A percentile compares a stretch with the other conserved stretches of the same genome.
Evolutionary conservation across 2,888 invertebrate genomes (phyloP).

Genomic region (Quadriops clusia): DNA sequence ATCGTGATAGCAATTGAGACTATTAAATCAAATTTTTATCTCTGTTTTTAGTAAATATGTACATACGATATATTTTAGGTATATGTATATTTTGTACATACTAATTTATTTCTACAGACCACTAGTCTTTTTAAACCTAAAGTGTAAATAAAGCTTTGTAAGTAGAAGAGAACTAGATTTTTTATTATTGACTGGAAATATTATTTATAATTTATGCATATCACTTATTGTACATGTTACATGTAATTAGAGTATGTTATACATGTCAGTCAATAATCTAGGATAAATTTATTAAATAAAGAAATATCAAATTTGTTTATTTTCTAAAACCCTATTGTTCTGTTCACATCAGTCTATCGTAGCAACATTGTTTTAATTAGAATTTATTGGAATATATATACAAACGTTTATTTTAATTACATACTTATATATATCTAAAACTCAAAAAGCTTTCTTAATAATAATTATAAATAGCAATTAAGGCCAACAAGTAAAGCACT

Average conservation of each 20-base stretch:
- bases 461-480: too few relatives aligned
- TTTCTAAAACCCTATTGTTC: constrained; percentile 3
- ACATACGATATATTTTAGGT: constrained; percentile 8
- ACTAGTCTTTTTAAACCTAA: constrained; percentile 24
- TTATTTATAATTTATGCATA: constrained; percentile 30
- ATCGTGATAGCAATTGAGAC: constrained; percentile 17
- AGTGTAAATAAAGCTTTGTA: constrained; percentile 17
- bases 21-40: constrained; percentile 20
- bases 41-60: constrained; percentile 20
- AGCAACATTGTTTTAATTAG: too few relatives aligned
- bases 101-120: constrained; percentile 25
- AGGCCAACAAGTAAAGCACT: too few relatives aligned
- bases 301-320: constrained; percentile 9
- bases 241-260: constrained; percentile 31
- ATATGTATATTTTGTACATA: constrained; percentile 22
- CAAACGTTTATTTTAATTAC: too few relatives aligned
- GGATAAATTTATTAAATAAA: constrained; percentile 26
- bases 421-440: too few relatives aligned
- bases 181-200: constrained; percentile 27
- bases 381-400: too few relatives aligned
- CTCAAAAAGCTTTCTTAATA: too few relatives aligned
- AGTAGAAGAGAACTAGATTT: constrained; percentile 16
- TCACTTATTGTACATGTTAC: constrained; percentile 34
- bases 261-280: constrained; percentile 34
- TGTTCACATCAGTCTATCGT: neutral